phyloP scores from a whole-genome alignment of 2,797 vertebrate species.

The Hoplostethus mediterraneus region DNA sequence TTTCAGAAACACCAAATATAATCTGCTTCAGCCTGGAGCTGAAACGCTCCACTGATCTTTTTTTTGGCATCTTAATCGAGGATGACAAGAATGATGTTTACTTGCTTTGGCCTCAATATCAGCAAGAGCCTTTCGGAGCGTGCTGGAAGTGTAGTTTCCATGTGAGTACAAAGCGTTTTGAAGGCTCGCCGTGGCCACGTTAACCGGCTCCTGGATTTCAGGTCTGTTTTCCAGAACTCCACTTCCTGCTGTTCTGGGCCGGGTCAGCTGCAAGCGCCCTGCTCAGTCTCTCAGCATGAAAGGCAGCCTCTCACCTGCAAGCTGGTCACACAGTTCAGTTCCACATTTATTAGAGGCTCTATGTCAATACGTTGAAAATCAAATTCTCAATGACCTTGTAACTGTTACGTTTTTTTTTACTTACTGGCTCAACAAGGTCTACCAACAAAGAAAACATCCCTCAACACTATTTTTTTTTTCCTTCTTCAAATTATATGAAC shows the following conservation, averaged over 20 bases:
- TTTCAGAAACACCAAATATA: too few relatives aligned
- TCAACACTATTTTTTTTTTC: too few relatives aligned
- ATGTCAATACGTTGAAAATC: background rate
- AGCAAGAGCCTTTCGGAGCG: background rate
- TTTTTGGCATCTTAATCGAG: background rate
- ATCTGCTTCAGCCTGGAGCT: too few relatives aligned
- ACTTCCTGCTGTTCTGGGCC: background rate
- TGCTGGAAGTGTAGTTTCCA: background rate
- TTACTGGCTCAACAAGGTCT: too few relatives aligned
- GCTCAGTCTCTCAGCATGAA: background rate
- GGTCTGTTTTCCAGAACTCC: background rate
- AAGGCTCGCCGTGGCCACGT: background rate
- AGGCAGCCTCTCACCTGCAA: background rate
- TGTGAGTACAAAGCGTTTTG: background rate
- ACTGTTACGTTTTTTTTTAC: too few relatives aligned
- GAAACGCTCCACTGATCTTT: too few relatives aligned
- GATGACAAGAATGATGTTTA: background rate
- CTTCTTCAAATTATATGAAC: too few relatives aligned
- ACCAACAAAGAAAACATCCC: background rate
- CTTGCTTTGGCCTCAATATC: background rate
- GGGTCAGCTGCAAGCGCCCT: background rate
- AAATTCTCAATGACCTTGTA: background rate
- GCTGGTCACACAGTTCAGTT: background rate
- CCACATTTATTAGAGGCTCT: too few relatives aligned
- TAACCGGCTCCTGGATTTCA: background rate